Percentiles rank a stretch among this genome's conserved stretches.
Evolutionary conservation across 30 jellyfish, hydroid and myxozoan species (phyloP).

Genomic region (Chironex yamaguchii): DNA sequence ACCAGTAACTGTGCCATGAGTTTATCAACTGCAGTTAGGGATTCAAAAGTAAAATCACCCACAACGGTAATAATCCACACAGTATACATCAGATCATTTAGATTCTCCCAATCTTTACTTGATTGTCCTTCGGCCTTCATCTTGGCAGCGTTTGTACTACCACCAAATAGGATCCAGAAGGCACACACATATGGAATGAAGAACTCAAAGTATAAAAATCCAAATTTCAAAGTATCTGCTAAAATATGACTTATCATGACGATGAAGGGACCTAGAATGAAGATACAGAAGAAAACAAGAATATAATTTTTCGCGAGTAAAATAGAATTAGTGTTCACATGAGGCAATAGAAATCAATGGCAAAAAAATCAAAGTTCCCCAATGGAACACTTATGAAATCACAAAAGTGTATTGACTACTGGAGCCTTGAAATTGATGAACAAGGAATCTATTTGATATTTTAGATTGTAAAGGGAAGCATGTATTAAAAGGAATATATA

Average conservation of each 20-base stretch:
- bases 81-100: constrained; percentile 86
- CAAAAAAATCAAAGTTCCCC: background rate
- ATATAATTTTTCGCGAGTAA: no score
- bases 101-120: constrained; percentile 77
- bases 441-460: no score
- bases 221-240: constrained; percentile 81
- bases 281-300: background rate
- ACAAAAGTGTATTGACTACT: no score
- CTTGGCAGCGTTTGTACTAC: constrained; percentile 67
- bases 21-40: constrained; percentile 79
- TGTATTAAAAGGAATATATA: no score
- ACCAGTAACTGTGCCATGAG: constrained; percentile 86
- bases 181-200: constrained; percentile 93
- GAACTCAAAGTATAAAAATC: constrained; percentile 74
- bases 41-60: constrained; percentile 89
- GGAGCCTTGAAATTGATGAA: no score
- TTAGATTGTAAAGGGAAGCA: no score
- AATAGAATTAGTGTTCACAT: no score
- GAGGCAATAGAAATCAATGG: background rate
- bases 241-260: constrained; percentile 96
- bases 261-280: constrained; percentile 90
- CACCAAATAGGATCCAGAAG: constrained; percentile 95
- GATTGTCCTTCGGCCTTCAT: constrained; percentile 76
- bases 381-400: no score
- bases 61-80: constrained; percentile 91